These are phyloP conservation scores for Sebastiscus albofasciatus DNA, from an alignment of 2,797 vertebrate genomes.

Conservation along the genomic window DNA sequence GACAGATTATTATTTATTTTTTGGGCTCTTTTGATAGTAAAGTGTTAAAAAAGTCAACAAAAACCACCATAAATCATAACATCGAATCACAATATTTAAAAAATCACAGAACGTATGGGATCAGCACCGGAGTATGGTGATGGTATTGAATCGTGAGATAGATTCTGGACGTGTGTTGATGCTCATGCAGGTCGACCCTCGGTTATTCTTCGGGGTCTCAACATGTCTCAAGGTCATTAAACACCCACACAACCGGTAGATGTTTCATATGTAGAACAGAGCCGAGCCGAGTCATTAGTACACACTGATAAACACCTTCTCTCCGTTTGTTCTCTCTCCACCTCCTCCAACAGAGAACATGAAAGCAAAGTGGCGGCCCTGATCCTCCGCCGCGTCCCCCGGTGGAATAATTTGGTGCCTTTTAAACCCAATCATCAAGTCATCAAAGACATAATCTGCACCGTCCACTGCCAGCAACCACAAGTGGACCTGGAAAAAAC, in stretches of 20 bases:
- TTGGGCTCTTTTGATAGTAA: too few species aligned
- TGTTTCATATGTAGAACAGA: background rate
- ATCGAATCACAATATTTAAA: too few species aligned
- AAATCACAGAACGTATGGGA: too few species aligned
- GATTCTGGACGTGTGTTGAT: background rate
- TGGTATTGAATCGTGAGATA: too few species aligned
- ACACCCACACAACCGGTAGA: background rate
- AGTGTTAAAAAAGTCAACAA: too few species aligned
- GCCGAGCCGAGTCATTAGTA: background rate
- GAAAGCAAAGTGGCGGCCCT: background rate
- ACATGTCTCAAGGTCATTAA: background rate
- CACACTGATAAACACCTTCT: background rate
- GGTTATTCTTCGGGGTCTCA: background rate
- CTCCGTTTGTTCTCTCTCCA: background rate
- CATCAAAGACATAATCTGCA: constrained; percentile 30
- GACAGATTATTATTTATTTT: too few species aligned
- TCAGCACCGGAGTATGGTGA: too few species aligned
- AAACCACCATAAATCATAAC: too few species aligned
- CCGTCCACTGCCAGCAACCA: constrained; percentile 3
- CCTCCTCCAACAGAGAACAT: background rate
- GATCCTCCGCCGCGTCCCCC: background rate
- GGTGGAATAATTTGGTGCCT: background rate
- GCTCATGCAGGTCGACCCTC: background rate
- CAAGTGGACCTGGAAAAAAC: background rate
- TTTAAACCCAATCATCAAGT: constrained; percentile 16